phyloP scores from a whole-genome alignment of 2,797 vertebrate genomes.

The Acanthornis magna region DNA sequence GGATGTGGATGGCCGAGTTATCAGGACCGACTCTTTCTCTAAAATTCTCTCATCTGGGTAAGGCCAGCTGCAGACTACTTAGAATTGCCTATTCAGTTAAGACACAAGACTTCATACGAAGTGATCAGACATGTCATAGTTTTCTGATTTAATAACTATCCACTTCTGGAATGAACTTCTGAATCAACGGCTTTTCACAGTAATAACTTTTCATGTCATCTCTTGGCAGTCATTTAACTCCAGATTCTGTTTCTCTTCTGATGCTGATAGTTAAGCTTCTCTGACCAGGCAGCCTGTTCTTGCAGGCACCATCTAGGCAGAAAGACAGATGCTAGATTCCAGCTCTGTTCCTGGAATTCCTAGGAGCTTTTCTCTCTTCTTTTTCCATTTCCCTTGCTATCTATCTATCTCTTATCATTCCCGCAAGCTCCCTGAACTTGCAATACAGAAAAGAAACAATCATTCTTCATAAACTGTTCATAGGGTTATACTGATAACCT shows the following conservation, averaged over 20 bases:
- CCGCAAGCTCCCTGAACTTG: neutral
- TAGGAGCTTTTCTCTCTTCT: neutral
- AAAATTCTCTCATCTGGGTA: constrained; percentile 93
- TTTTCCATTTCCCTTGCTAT: neutral
- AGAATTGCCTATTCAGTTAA: neutral
- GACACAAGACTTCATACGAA: neutral
- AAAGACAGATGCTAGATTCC: neutral
- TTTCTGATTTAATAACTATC: neutral
- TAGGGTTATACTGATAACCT: neutral
- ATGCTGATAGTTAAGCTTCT: neutral
- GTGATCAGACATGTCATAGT: neutral
- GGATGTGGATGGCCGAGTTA: constrained; percentile 87
- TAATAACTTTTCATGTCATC: neutral
- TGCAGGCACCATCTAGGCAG: neutral
- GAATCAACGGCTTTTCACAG: neutral
- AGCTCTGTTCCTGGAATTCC: neutral
- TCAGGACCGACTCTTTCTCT: constrained; percentile 91
- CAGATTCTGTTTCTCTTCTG: neutral
- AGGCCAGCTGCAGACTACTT: constrained; percentile 43
- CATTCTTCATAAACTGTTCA: neutral
- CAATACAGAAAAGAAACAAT: neutral
- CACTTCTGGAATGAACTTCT: neutral
- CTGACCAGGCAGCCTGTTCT: neutral
- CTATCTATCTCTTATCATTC: neutral
- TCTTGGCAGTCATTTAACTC: neutral